Conservation (phyloP, 2,888 invertebrate species). For the Pteria penguin region DNA sequence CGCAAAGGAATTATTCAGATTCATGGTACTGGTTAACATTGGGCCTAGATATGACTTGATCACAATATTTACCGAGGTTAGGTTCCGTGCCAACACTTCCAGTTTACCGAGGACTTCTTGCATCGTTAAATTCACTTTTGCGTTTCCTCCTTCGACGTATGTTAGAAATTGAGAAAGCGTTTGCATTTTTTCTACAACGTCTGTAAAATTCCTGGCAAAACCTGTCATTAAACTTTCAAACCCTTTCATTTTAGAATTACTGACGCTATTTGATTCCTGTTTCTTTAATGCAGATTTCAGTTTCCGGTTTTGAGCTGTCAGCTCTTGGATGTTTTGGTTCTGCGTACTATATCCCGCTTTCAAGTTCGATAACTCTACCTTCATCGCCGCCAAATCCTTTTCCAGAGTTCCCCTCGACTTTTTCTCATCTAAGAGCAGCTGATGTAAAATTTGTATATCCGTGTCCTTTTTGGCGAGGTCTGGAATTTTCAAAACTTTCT, state of each 20-base stretch:
- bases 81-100: not conserved
- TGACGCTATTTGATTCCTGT: not conserved
- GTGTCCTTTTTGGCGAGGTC: not conserved
- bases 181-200: not conserved
- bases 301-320: not conserved
- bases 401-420: not conserved
- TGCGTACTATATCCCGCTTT: not conserved
- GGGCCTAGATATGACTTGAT: not conserved
- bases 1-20: not conserved
- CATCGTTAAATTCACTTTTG: not conserved
- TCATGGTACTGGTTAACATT: not conserved
- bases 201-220: not conserved
- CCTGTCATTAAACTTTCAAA: not conserved
- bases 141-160: not conserved
- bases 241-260: not conserved
- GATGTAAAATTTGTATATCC: not conserved
- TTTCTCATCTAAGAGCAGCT: not conserved
- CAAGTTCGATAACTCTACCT: not conserved
- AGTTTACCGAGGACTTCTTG: not conserved
- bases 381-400: not conserved
- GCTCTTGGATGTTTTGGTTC: not conserved
- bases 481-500: no score
- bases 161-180: not conserved
- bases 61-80: not conserved
- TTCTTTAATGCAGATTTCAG: not conserved